A percentile compares a stretch with the other conserved stretches of the same genome.
phyloP scores from a whole-genome alignment of 2,113 vertebrate species.

The Boleophthalmus pectinirostris region DNA sequence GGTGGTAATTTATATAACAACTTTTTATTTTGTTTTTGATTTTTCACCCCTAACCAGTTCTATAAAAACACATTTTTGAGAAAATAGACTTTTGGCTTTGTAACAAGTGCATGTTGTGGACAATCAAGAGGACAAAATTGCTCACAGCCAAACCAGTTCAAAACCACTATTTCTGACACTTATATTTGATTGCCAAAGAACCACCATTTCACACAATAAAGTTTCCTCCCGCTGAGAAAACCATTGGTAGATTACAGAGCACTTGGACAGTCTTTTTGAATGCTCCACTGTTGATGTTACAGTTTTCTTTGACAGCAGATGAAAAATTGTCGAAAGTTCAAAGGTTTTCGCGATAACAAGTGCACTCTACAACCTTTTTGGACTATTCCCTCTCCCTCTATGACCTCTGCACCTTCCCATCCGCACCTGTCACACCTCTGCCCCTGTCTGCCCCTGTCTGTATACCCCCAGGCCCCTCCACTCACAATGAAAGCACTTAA shows the following conservation, averaged over 20 bases:
- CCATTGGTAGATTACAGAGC: slow-evolving; percentile 6
- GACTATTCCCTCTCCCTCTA: slow-evolving; percentile 22
- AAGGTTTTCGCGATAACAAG: slow-evolving; percentile 56
- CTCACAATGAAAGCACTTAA: slow-evolving; percentile 50
- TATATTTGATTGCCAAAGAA: slow-evolving; percentile 15
- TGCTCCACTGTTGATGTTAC: slow-evolving; percentile 6
- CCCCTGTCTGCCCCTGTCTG: slow-evolving; percentile 28
- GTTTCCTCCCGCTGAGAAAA: slow-evolving; percentile 9
- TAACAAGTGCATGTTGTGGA: background rate
- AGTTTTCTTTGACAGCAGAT: slow-evolving; percentile 39
- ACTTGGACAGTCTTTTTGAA: slow-evolving; percentile 12
- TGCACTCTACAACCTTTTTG: slow-evolving; percentile 30
- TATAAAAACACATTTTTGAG: too few species aligned
- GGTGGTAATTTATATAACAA: too few species aligned
- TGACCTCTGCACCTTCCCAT: slow-evolving; percentile 24
- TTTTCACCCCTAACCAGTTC: too few species aligned
- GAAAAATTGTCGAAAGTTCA: slow-evolving; percentile 39
- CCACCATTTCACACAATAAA: background rate
- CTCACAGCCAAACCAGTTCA: slow-evolving; percentile 2
- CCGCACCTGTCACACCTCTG: slow-evolving; percentile 18
- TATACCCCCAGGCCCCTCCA: slow-evolving; percentile 36
- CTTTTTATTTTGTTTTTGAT: too few species aligned
- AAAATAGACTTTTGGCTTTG: too few species aligned
- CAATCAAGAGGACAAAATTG: background rate
- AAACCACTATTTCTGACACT: background rate